phyloP scores from a whole-genome alignment of 64 coral and sea anemone genomes.

The Montipora cactus region DNA sequence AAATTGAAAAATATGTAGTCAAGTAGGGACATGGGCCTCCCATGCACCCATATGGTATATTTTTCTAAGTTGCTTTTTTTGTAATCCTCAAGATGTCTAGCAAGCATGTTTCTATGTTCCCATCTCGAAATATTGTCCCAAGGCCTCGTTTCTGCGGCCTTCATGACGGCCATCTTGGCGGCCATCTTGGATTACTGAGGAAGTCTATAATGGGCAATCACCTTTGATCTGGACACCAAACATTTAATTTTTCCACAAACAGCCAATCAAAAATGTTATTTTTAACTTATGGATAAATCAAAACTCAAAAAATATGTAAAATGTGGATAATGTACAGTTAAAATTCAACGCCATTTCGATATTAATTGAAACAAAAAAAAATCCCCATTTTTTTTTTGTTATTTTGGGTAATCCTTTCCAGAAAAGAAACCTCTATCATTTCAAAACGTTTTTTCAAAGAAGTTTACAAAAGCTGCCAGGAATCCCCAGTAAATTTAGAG shows the following conservation, averaged over 20 bases:
- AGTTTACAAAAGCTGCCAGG: neutral
- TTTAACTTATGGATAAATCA: neutral
- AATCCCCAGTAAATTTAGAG: neutral
- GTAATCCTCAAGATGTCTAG: constrained; percentile 2
- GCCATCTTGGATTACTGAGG: neutral
- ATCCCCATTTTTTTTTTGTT: neutral
- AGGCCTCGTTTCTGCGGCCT: neutral
- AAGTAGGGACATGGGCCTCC: neutral
- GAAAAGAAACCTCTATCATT: neutral
- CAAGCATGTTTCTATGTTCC: neutral
- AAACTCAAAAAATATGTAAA: neutral
- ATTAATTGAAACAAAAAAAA: neutral
- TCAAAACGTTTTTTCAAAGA: neutral
- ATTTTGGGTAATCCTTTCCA: neutral
- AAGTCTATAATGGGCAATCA: neutral
- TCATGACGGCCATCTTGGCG: neutral
- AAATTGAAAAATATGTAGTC: neutral
- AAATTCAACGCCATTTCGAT: neutral
- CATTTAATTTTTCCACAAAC: neutral
- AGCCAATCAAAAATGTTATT: neutral
- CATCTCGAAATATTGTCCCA: neutral
- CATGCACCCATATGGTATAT: neutral
- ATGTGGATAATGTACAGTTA: neutral
- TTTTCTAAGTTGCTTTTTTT: neutral
- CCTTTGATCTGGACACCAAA: neutral